A percentile compares a stretch with the other conserved stretches of the same genome.
These are phyloP conservation scores for Meliscaeva auricollis DNA, from an alignment of 2,888 invertebrate species.

Conservation along the genomic window DNA sequence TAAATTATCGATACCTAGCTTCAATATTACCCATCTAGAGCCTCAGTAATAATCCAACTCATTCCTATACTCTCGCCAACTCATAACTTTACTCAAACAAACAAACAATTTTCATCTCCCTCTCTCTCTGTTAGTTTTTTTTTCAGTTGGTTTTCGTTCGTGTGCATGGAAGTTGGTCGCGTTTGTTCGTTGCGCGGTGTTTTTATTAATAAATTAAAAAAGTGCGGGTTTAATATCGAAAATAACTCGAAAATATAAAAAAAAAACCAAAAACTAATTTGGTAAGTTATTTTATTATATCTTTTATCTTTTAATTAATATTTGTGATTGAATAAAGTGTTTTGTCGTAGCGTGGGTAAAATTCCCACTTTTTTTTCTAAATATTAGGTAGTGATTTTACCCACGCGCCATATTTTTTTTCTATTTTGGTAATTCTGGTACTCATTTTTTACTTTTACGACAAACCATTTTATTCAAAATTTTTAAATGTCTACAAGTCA, in stretches of 20 bases:
- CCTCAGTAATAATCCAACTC: not conserved
- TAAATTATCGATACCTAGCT: not conserved
- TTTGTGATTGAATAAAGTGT: not conserved
- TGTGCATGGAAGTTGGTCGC: too few relatives aligned
- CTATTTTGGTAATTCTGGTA: constrained; percentile 1
- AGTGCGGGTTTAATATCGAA: not conserved
- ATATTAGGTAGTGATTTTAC: not conserved
- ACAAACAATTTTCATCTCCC: too few relatives aligned
- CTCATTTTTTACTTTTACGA: constrained; percentile 16
- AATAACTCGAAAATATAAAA: not conserved
- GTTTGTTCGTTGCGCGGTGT: too few relatives aligned
- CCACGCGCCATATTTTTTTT: not conserved
- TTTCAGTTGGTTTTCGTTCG: too few relatives aligned
- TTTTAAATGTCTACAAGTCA: constrained; percentile 16
- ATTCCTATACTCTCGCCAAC: not conserved
- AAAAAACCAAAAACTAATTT: not conserved
- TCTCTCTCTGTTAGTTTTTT: too few relatives aligned
- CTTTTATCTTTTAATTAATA: not conserved
- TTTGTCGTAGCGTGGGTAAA: not conserved
- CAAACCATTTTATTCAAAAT: constrained; percentile 19
- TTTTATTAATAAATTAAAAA: too few relatives aligned
- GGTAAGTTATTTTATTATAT: not conserved
- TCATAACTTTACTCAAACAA: too few relatives aligned
- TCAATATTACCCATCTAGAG: not conserved
- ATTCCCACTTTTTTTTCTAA: not conserved